Conservation (phyloP, 2,888 invertebrate genomes). For the Hypselothyrea guttata region DNA sequence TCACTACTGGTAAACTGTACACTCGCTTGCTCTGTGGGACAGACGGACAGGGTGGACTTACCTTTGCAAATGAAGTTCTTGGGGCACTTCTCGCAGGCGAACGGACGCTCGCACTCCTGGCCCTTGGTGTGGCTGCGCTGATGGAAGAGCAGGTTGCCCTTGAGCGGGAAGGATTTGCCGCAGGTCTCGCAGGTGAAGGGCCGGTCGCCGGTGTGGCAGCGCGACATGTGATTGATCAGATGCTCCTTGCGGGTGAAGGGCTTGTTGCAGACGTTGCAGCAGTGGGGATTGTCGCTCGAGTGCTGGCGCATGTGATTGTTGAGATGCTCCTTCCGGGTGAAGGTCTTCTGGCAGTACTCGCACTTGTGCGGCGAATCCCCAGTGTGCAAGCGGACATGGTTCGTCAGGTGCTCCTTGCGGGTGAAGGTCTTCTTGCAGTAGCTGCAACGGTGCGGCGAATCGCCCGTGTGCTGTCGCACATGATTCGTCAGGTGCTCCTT, state of each 20-base stretch:
- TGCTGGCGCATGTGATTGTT: slow-evolving; percentile 94
- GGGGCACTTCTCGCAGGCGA: slow-evolving; percentile 91
- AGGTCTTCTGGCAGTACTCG: slow-evolving; percentile 92
- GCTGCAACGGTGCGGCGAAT: slow-evolving; percentile 86
- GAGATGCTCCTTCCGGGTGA: slow-evolving; percentile 92
- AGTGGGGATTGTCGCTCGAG: slow-evolving; percentile 93
- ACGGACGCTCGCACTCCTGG: slow-evolving; percentile 86
- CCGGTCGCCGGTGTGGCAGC: slow-evolving; percentile 88
- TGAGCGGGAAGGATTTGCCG: slow-evolving; percentile 92
- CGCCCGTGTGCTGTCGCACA: slow-evolving; percentile 90
- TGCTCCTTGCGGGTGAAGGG: slow-evolving; percentile 94
- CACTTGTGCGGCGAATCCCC: slow-evolving; percentile 93
- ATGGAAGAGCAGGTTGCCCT: slow-evolving; percentile 92
- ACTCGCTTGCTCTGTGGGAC: slow-evolving; percentile 18
- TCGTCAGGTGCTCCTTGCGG: slow-evolving; percentile 92
- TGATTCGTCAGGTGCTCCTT: slow-evolving; percentile 94
- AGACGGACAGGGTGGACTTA: slow-evolving; percentile 54
- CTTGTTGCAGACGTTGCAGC: slow-evolving; percentile 92
- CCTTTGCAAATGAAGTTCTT: slow-evolving; percentile 95
- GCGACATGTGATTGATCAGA: slow-evolving; percentile 91
- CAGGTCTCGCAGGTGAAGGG: slow-evolving; percentile 93
- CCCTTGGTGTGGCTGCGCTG: slow-evolving; percentile 92
- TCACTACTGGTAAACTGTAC: slow-evolving; percentile 21
- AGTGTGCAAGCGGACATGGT: slow-evolving; percentile 91
- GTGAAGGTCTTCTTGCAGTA: slow-evolving; percentile 86